Base-by-base conservation (phyloP, 2,113 vertebrate genomes). In the Platysteira castanea region DNA sequence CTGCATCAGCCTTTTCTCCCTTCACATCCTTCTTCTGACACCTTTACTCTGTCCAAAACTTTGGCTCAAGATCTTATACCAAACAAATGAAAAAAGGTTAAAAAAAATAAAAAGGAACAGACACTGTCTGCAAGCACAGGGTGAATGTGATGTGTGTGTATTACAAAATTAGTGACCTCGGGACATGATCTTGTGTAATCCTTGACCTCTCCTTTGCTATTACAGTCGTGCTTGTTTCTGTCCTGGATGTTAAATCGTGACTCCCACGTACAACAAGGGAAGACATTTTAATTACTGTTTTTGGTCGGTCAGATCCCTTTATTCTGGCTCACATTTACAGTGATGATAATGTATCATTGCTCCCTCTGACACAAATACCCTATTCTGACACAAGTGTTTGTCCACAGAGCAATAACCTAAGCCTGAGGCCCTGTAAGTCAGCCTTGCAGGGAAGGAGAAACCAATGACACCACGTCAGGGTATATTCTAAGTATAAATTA, bases 351-450 rank as follows among this genome's bases (percentile, higher is more conserved):
- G 41, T 73, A 73, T 69, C 59, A 26, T 71, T 84, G 47, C 46
- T 88, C 31, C 68, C 81, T 81, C 76, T 92, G 94, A 93, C 84
- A 96, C 81, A 84, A 83, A 93, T 61, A 85, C 49, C 75, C 74
- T 31, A 22, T 76, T 84, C 57, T 91, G 94, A 87, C 73, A 94
- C 47, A 84, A 91, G 13, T 42, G 37, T 69, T 86, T 94, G 50
- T 82, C 31, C 49, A 56, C 60, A 52, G 69, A 89, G 61, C n/a
- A 82, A n/a, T 18, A 64, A 39, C 14, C 2, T 64, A 56, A 92
- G 77, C 94, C 93, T 79, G 61, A 82, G 91, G 95, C 81, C 61
- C 33, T 83, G 15, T 73, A 96, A 94, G 30, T 76, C 89, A 85
- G 74, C 57, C 90, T 94, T 93, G 31, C 46, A 65, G 87, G 46